Evolutionary conservation across 2,888 invertebrate species (phyloP).

Genomic region (Drosophila anomalipes): DNA sequence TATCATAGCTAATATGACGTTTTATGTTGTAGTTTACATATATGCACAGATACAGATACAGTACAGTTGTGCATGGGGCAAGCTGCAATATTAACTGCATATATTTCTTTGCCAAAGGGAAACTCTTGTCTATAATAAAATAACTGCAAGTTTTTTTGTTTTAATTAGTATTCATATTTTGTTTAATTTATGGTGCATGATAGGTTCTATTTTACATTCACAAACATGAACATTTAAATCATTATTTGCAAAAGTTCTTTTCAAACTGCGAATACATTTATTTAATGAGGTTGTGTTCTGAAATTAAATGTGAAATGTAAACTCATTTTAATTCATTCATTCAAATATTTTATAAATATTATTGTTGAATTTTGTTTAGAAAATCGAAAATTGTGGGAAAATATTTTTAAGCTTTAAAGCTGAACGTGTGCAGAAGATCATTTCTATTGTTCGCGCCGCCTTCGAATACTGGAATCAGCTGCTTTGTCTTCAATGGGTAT

Average conservation of each 20-base stretch:
- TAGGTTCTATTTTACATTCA: not conserved
- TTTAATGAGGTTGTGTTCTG: not conserved
- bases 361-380: not conserved
- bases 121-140: not conserved
- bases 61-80: constrained; percentile 1
- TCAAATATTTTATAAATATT: not conserved
- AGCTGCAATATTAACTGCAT: constrained; percentile 1
- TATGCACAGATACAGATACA: constrained; percentile 4
- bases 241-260: not conserved
- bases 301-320: not conserved
- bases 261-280: not conserved
- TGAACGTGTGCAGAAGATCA: not conserved
- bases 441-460: not conserved
- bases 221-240: not conserved
- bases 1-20: constrained; percentile 50
- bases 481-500: constrained; percentile 22
- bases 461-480: not conserved
- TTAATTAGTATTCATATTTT: not conserved
- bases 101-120: not conserved
- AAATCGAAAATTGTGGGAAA: not conserved
- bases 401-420: not conserved
- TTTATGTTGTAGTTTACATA: constrained; percentile 27
- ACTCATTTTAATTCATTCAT: not conserved
- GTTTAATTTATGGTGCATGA: not conserved
- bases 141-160: not conserved